phyloP scores from a whole-genome alignment of 1,140 invertebrate genomes.

The Adoxophyes honmai region DNA sequence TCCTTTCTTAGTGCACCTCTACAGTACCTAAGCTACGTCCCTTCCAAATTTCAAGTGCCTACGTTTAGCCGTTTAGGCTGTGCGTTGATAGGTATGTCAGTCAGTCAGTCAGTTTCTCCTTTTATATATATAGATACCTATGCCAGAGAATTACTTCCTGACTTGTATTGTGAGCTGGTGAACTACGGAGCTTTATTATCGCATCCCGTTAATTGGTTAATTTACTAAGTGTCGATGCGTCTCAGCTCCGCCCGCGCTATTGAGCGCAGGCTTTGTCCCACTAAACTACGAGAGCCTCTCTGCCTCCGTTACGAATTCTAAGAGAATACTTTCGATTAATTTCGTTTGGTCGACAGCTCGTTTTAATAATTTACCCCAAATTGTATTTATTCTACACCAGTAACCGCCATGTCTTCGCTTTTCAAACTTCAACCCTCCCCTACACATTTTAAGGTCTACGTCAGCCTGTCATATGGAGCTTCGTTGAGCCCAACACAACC shows the following conservation, averaged over 20 bases:
- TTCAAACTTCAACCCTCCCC: slow-evolving; percentile 25
- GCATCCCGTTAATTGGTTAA: slow-evolving; percentile 16
- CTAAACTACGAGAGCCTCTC: slow-evolving; percentile 30
- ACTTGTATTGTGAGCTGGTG: not conserved
- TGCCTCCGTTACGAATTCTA: slow-evolving; percentile 35
- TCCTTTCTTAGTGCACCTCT: no score
- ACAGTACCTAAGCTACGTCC: no score
- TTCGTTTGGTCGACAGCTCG: slow-evolving; percentile 44
- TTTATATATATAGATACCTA: no score
- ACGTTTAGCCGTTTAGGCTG: no score
- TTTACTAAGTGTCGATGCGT: slow-evolving; percentile 18
- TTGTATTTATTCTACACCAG: slow-evolving; percentile 25
- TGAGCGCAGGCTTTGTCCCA: slow-evolving; percentile 18
- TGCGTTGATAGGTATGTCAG: no score
- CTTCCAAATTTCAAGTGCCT: no score
- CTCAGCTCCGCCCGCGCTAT: not conserved
- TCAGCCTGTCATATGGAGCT: slow-evolving; percentile 2
- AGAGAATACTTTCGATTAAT: slow-evolving; percentile 50
- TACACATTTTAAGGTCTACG: slow-evolving; percentile 21
- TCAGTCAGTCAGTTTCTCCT: no score
- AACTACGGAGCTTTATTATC: not conserved
- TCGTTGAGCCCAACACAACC: slow-evolving; percentile 19
- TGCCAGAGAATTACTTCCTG: no score
- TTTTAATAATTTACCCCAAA: slow-evolving; percentile 49
- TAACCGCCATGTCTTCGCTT: slow-evolving; percentile 17